Percentiles rank a stretch among this genome's conserved stretches.
Conservation (phyloP, 2,888 invertebrate species). For the Hirtodrosophila alboralis region DNA sequence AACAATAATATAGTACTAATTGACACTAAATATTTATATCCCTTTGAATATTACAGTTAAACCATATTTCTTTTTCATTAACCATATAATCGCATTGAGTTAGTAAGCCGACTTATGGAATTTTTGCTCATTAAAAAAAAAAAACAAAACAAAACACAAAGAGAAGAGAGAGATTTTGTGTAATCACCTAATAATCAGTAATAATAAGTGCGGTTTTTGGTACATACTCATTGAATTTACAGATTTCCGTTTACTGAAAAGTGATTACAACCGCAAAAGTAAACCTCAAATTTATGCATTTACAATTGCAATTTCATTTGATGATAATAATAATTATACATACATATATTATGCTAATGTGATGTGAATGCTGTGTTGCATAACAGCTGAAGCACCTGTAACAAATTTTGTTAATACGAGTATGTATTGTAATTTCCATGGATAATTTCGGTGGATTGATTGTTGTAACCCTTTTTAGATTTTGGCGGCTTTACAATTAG, state of each 20-base stretch:
- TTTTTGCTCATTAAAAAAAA: constrained; percentile 35
- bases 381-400: constrained; percentile 14
- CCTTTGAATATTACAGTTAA: too few relatives aligned
- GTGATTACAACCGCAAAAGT: constrained; percentile 61
- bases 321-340: constrained; percentile 10
- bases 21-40: too few relatives aligned
- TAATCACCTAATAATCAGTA: constrained; percentile 56
- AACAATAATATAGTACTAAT: too few relatives aligned
- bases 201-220: constrained; percentile 47
- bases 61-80: not conserved
- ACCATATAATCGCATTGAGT: constrained; percentile 19
- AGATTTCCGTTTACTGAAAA: constrained; percentile 35
- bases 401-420: constrained; percentile 11
- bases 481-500: constrained; percentile 38
- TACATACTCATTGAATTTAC: constrained; percentile 13
- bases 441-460: constrained; percentile 20
- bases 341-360: constrained; percentile 7
- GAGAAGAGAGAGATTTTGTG: not conserved
- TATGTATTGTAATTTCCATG: too few relatives aligned
- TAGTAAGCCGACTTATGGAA: constrained; percentile 36
- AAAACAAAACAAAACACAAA: too few relatives aligned
- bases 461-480: constrained; percentile 5
- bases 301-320: constrained; percentile 32
- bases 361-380: not conserved
- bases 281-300: constrained; percentile 63